phyloP scores from a whole-genome alignment of 2,113 vertebrate genomes.

The Megaceryle torquata region DNA sequence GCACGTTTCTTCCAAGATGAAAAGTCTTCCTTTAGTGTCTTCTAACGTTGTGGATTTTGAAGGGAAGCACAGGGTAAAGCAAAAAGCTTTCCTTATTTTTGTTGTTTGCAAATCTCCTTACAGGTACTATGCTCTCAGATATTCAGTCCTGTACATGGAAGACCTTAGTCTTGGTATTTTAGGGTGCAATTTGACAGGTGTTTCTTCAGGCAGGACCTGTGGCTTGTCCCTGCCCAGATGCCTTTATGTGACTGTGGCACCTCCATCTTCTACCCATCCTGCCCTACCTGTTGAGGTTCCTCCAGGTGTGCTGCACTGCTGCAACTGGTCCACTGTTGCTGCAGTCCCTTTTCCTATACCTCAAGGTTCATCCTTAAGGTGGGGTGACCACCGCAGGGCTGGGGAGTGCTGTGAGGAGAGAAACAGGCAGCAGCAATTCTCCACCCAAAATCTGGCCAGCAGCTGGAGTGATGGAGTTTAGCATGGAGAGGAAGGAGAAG shows the following conservation, averaged over 20 bases:
- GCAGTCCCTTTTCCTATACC: background rate
- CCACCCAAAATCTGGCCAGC: background rate
- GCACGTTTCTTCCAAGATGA: background rate
- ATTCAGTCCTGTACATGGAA: background rate
- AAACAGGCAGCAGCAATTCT: background rate
- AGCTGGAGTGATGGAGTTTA: background rate
- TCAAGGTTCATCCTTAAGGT: background rate
- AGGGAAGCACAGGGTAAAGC: background rate
- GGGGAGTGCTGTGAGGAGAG: background rate
- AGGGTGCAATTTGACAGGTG: background rate
- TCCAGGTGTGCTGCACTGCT: background rate
- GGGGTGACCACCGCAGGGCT: background rate
- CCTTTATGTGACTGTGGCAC: fast-evolving
- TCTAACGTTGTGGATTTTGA: background rate
- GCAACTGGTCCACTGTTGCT: background rate
- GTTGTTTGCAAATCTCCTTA: background rate
- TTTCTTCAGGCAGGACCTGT: background rate
- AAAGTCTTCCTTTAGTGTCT: background rate
- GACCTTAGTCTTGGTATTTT: background rate
- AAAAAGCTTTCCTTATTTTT: background rate
- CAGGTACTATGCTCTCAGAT: background rate
- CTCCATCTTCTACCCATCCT: background rate
- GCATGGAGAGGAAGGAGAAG: background rate
- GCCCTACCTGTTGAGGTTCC: background rate
- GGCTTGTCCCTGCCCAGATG: background rate